A percentile compares a stretch with the other conserved stretches of the same genome.
Evolutionary conservation across 2,797 vertebrate species (phyloP).

Genomic region (Simalia tracyae): DNA sequence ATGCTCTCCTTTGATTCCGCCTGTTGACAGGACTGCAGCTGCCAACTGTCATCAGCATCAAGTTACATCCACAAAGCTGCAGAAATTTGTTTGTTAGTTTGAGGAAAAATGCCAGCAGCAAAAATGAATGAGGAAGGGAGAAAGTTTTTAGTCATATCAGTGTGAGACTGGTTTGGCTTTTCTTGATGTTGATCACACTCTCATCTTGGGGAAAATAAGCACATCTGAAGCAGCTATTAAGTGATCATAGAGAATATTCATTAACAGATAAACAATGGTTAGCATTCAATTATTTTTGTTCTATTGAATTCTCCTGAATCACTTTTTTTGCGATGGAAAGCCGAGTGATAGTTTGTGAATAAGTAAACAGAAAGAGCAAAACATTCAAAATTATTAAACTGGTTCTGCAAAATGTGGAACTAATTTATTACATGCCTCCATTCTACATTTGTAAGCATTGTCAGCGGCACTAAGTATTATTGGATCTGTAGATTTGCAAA

Average conservation of each 20-base stretch:
- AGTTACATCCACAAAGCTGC: conserved; percentile 81
- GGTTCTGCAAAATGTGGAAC: neutral
- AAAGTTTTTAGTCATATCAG: neutral
- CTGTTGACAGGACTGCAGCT: conserved; percentile 73
- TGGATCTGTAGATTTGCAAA: accelerated
- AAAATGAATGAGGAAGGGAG: conserved; percentile 31
- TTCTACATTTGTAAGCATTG: neutral
- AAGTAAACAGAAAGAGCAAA: neutral
- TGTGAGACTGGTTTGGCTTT: neutral
- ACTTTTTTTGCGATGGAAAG: neutral
- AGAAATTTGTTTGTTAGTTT: conserved; percentile 43
- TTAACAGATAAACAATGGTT: neutral
- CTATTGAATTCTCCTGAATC: neutral
- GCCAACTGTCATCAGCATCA: conserved; percentile 84
- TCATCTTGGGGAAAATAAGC: neutral
- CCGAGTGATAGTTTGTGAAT: neutral
- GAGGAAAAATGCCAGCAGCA: neutral
- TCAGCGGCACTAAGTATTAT: neutral
- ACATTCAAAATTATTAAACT: neutral
- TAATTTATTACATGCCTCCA: neutral
- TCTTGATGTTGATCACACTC: neutral
- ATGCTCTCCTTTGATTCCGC: conserved; percentile 80
- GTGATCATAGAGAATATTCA: neutral
- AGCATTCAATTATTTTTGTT: neutral
- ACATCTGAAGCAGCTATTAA: neutral